Conservation (phyloP, 1,140 invertebrate species). For the Ectropis grisescens region DNA sequence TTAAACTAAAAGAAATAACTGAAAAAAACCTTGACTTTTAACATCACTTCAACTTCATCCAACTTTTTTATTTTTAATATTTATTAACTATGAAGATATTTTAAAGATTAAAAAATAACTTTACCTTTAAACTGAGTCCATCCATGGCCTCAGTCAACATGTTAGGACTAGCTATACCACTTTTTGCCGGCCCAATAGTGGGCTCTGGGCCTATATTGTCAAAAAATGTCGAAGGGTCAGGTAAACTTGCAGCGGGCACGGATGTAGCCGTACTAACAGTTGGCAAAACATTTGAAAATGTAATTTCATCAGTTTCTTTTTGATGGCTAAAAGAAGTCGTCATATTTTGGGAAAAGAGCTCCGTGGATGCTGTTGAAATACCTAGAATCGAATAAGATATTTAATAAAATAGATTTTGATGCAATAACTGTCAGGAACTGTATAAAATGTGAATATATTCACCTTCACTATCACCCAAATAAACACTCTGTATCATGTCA, state of each 20-base stretch:
- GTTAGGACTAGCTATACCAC: conserved; percentile 18
- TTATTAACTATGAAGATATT: too few species aligned
- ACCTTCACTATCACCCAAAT: conserved; percentile 47
- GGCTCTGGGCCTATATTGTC: conserved; percentile 60
- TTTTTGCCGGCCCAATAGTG: conserved; percentile 28
- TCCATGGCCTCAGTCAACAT: conserved; percentile 41
- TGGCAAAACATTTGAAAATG: conserved; percentile 39
- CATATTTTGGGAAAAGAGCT: conserved; percentile 27
- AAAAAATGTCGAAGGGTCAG: conserved; percentile 65
- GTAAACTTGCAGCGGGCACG: conserved; percentile 40
- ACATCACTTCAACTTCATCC: too few species aligned
- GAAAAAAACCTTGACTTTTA: too few species aligned
- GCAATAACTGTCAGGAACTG: too few species aligned
- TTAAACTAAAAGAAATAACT: too few species aligned
- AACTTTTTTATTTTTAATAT: too few species aligned
- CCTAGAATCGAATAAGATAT: conserved; percentile 13
- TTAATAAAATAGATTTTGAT: conserved; percentile 1
- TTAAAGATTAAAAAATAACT: too few species aligned
- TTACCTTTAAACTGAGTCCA: conserved; percentile 40
- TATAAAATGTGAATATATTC: conserved; percentile 4
- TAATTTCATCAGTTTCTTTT: conserved; percentile 29
- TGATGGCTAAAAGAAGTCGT: conserved; percentile 29
- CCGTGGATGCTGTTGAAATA: conserved; percentile 15
- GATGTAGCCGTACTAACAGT: conserved; percentile 45
- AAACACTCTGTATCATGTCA: conserved; percentile 58